Evolutionary conservation across 1,140 invertebrate genomes (phyloP).

Genomic region (Cyrtorhinus lividipennis): DNA sequence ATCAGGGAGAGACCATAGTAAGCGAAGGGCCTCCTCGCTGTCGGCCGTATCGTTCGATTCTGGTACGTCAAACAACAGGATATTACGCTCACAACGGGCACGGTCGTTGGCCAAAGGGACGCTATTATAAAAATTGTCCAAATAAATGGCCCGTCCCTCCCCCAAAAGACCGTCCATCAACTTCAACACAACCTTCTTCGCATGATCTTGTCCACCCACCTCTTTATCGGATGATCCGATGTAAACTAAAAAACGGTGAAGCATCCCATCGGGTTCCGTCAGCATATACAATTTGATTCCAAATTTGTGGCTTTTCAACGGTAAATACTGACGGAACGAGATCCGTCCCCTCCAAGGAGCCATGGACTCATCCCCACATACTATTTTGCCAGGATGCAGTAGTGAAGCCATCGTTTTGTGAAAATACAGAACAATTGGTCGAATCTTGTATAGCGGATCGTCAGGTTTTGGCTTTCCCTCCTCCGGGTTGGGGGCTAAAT

Average conservation of each 20-base stretch:
- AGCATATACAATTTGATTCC: conserved; percentile 31
- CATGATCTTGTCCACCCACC: conserved; percentile 11
- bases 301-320: conserved; percentile 30
- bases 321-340: conserved; percentile 31
- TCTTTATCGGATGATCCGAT: conserved; percentile 19
- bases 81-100: no score
- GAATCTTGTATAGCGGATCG: conserved; percentile 13
- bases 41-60: no score
- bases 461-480: neutral
- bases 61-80: no score
- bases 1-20: no score
- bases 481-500: neutral
- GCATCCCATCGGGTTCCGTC: conserved; percentile 25
- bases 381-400: conserved; percentile 24
- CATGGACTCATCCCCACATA: conserved; percentile 31
- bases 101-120: no score
- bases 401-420: conserved; percentile 4
- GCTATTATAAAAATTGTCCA: conserved; percentile 13
- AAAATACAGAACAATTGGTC: neutral
- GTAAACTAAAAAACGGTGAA: conserved; percentile 26
- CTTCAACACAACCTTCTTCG: conserved; percentile 16
- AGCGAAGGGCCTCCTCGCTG: no score
- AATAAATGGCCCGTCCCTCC: conserved; percentile 19
- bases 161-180: conserved; percentile 20
- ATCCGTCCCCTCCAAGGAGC: conserved; percentile 29